phyloP scores from a whole-genome alignment of 2,888 invertebrate genomes.

The Venusia cambrica region DNA sequence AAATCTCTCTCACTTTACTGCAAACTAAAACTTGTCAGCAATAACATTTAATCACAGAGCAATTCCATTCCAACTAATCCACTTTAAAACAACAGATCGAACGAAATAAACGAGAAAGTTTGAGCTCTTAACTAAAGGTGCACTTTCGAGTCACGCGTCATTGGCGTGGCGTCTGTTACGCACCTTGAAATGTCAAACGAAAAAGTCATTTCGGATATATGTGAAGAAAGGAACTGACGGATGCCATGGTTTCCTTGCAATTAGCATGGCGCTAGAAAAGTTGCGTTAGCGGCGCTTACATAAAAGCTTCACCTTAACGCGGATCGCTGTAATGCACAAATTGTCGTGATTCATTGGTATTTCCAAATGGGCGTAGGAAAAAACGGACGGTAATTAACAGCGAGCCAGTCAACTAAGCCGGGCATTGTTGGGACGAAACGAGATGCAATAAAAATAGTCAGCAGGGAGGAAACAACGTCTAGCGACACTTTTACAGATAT shows the following conservation, averaged over 20 bases:
- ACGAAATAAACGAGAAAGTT: constrained; percentile 37
- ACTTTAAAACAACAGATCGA: constrained; percentile 36
- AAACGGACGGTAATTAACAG: constrained; percentile 55
- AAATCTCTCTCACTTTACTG: neutral
- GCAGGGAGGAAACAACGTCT: constrained; percentile 12
- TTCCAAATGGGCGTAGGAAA: constrained; percentile 35
- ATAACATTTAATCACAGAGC: constrained; percentile 17
- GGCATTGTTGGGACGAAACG: constrained; percentile 45
- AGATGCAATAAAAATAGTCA: constrained; percentile 56
- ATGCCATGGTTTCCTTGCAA: no score
- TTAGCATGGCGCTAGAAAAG: no score
- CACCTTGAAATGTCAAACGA: no score
- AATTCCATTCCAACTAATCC: constrained; percentile 36
- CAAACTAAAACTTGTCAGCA: constrained; percentile 8
- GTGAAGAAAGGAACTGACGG: no score
- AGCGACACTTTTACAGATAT: no score
- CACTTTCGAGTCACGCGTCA: no score
- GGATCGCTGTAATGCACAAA: constrained; percentile 22
- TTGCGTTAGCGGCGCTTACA: no score
- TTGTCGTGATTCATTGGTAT: constrained; percentile 46
- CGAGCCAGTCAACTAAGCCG: constrained; percentile 45
- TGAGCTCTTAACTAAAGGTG: constrained; percentile 25
- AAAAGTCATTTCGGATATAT: no score
- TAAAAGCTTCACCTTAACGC: no score
- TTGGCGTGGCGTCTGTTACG: no score